Conservation (phyloP, 2,113 vertebrate species). For the Perognathus longimembris region DNA sequence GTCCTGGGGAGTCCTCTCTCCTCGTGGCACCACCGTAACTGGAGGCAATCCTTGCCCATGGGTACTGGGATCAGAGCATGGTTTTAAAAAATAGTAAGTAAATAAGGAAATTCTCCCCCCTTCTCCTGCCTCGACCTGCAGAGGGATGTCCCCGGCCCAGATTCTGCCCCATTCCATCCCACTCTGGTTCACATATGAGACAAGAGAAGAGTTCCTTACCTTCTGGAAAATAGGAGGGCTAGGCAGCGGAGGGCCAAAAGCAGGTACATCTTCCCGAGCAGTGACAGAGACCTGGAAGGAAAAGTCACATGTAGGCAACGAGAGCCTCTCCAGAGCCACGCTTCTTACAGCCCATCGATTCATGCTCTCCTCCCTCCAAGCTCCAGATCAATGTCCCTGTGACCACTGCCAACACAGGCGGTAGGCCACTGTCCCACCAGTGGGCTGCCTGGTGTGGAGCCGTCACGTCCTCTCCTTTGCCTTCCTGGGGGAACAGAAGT, state of each 20-base stretch:
- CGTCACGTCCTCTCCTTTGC: background rate
- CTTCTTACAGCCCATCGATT: background rate
- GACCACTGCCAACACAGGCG: background rate
- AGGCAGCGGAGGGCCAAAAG: conserved; percentile 93
- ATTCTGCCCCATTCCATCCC: background rate
- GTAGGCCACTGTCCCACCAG: background rate
- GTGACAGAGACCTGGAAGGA: conserved; percentile 94
- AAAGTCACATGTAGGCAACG: background rate
- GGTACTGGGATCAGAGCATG: background rate
- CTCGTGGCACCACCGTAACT: background rate
- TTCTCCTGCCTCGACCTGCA: background rate
- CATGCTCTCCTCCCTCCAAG: background rate
- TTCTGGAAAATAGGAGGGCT: conserved; percentile 93
- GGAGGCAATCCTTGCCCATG: background rate
- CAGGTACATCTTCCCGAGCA: conserved; percentile 94
- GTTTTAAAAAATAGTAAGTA: background rate
- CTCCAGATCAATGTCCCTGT: background rate
- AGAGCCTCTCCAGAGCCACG: background rate
- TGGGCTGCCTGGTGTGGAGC: background rate
- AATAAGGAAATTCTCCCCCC: background rate
- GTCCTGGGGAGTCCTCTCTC: background rate
- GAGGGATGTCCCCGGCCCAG: background rate
- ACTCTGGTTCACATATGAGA: fast-evolving
- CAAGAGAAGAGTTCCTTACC: conserved; percentile 82
- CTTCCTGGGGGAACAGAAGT: background rate